Percentiles rank a stretch among this genome's conserved stretches.
Evolutionary conservation across 2,113 vertebrate genomes (phyloP).

Genomic region (Dascyllus trimaculatus): DNA sequence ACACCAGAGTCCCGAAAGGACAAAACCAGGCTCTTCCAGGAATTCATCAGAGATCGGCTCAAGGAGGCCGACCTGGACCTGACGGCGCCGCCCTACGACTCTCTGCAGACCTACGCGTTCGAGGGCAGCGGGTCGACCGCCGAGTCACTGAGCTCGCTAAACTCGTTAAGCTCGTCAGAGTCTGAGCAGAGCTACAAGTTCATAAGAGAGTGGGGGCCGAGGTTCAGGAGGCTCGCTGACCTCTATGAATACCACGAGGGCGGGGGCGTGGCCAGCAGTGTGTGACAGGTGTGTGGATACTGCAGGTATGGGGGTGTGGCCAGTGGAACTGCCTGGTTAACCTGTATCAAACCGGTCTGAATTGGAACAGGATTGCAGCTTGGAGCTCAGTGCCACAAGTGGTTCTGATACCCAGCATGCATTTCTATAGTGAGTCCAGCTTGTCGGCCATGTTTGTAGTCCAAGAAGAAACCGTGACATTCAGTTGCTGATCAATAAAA

Average conservation of each 20-base stretch:
- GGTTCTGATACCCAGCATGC: conserved; percentile 13
- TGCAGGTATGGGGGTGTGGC: background rate
- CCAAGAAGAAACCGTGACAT: background rate
- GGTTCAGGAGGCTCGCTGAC: conserved; percentile 92
- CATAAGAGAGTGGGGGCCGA: conserved; percentile 93
- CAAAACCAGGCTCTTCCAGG: background rate
- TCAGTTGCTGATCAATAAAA: background rate
- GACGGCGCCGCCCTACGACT: conserved; percentile 90
- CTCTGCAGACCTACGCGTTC: conserved; percentile 92
- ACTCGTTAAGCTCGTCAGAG: conserved; percentile 89
- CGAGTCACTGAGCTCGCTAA: conserved; percentile 90
- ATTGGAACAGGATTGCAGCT: too few relatives aligned
- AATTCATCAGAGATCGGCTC: conserved; percentile 91
- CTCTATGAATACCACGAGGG: conserved; percentile 80
- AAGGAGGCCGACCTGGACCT: conserved; percentile 90
- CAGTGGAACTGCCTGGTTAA: background rate
- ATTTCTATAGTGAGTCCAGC: background rate
- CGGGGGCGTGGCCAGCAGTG: background rate
- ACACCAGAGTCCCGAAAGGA: background rate
- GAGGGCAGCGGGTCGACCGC: conserved; percentile 90
- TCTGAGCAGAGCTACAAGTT: conserved; percentile 94
- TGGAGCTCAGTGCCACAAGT: background rate
- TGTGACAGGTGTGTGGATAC: background rate
- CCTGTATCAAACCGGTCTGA: too few relatives aligned
- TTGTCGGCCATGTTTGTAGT: too few relatives aligned